Evolutionary conservation across 1,140 invertebrate genomes (phyloP).

Genomic region (Trigoniulus corallinus): DNA sequence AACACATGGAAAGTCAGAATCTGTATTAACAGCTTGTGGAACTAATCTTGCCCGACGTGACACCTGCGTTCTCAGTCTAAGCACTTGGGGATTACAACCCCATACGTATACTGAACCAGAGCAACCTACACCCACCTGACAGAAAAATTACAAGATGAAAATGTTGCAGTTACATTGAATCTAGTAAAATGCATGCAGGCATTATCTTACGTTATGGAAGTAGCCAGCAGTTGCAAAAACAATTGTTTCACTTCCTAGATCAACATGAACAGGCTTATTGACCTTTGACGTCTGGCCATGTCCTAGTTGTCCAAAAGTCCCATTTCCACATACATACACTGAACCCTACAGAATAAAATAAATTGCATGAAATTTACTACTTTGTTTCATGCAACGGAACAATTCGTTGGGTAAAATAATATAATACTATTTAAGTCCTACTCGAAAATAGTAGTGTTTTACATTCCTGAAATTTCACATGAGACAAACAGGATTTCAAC

Average conservation of each 20-base stretch:
- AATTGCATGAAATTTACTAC: too few species aligned
- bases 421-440: too few species aligned
- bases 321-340: slow-evolving; percentile 57
- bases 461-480: too few species aligned
- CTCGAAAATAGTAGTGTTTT: too few species aligned
- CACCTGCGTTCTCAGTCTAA: slow-evolving; percentile 46
- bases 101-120: slow-evolving; percentile 52
- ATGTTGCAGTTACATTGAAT: too few species aligned
- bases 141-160: slow-evolving; percentile 17
- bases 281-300: slow-evolving; percentile 39
- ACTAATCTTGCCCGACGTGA: slow-evolving; percentile 35
- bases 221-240: slow-evolving; percentile 51
- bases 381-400: too few species aligned
- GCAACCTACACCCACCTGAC: slow-evolving; percentile 46
- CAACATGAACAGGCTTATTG: slow-evolving; percentile 37
- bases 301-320: slow-evolving; percentile 60
- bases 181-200: neutral
- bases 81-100: slow-evolving; percentile 58
- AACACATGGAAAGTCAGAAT: too few species aligned
- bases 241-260: slow-evolving; percentile 38
- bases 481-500: too few species aligned
- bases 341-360: too few species aligned
- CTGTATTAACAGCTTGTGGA: neutral
- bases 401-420: too few species aligned
- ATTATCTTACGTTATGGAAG: slow-evolving; percentile 52